Evolutionary conservation across 2,797 vertebrate species (phyloP).

Genomic region (Sebastes minor): DNA sequence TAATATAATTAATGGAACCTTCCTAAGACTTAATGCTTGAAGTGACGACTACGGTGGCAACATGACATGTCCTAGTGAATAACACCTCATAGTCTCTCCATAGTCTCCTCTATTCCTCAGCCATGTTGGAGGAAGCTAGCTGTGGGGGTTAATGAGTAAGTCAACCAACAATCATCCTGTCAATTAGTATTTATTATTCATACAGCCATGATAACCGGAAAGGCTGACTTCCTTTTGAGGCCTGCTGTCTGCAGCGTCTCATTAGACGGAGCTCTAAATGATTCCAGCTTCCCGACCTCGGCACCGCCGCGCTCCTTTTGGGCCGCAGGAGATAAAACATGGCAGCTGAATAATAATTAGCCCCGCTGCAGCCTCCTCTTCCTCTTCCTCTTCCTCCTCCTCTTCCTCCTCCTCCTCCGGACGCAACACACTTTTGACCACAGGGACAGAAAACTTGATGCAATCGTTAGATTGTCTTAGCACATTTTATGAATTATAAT

Average conservation of each 20-base stretch:
- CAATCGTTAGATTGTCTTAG: not conserved
- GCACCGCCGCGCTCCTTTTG: not conserved
- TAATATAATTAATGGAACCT: not conserved
- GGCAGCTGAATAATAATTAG: not conserved
- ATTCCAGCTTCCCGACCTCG: not conserved
- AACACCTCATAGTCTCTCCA: not conserved
- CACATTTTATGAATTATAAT: not conserved
- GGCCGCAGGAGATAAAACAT: not conserved
- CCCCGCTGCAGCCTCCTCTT: not conserved
- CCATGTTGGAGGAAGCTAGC: not conserved
- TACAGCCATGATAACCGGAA: slow-evolving; percentile 30
- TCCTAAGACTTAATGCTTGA: not conserved
- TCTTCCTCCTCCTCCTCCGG: not conserved
- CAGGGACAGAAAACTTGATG: not conserved
- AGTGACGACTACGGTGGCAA: not conserved
- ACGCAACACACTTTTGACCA: not conserved
- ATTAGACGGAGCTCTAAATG: slow-evolving; percentile 19
- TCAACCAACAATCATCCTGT: slow-evolving; percentile 22
- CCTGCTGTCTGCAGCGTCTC: slow-evolving; percentile 11
- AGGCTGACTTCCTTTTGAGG: slow-evolving; percentile 7
- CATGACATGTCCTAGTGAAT: not conserved
- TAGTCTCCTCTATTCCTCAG: not conserved
- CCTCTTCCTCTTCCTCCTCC: not conserved
- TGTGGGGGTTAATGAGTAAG: slow-evolving; percentile 9
- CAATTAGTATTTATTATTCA: slow-evolving; percentile 48